Conservation (phyloP, 2,888 invertebrate species). For the Sphaerophoria rueppellii region DNA sequence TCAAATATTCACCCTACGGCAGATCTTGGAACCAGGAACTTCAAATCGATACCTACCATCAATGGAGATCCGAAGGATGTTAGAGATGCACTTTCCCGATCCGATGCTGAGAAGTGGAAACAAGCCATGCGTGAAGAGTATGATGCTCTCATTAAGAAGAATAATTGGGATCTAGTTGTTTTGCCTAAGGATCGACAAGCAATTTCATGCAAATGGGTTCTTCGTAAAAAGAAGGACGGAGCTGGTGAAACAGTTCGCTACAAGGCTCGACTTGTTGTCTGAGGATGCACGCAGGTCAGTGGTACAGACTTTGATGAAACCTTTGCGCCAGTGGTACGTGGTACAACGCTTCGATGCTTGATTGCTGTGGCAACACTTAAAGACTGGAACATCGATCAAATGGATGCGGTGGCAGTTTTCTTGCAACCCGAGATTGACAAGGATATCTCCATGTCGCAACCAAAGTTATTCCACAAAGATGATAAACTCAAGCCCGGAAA, state of each 20-base stretch:
- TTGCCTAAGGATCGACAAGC: neutral
- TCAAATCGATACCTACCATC: no score
- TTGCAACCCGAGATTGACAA: constrained; percentile 10
- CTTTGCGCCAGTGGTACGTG: constrained; percentile 15
- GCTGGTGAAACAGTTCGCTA: constrained; percentile 35
- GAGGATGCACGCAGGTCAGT: constrained; percentile 38
- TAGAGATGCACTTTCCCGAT: neutral
- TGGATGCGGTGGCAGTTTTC: constrained; percentile 7
- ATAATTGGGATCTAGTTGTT: no score
- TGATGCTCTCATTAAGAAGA: no score
- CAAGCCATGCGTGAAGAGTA: neutral
- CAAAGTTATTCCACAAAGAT: constrained; percentile 25
- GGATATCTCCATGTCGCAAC: constrained; percentile 9
- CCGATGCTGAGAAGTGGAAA: no score
- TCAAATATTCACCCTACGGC: no score
- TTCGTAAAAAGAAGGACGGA: constrained; percentile 25
- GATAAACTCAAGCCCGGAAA: constrained; percentile 9
- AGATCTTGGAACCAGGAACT: no score
- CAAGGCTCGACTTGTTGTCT: constrained; percentile 37
- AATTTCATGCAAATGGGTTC: constrained; percentile 27
- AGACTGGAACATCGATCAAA: constrained; percentile 2
- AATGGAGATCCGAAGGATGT: neutral
- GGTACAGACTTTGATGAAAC: constrained; percentile 37
- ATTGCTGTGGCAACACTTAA: neutral
- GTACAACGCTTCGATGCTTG: constrained; percentile 36